Base-by-base conservation (phyloP, 2,797 vertebrate species). In the Crocodylus rhombifer region DNA sequence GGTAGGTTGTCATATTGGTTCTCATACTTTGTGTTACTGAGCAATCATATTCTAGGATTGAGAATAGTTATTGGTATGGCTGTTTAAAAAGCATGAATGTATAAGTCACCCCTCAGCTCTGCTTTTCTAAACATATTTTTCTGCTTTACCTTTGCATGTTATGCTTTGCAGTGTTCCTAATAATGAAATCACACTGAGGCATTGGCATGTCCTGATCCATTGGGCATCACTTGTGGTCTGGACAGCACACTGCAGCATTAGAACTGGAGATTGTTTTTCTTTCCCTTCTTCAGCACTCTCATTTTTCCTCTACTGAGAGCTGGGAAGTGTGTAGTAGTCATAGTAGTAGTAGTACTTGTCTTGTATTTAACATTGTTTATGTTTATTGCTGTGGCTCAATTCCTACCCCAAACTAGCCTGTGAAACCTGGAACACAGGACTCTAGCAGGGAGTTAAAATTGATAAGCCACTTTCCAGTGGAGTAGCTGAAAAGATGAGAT, bases 1-100 rank as follows among this genome's bases (percentile, higher is more conserved):
- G 33, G 33, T 42, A 71, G 25, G 23, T 93, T 93, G 93, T 82
- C 94, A 91, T 28, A 93, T 85, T 65, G 4, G 21, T 36, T 36
- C 33, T 42, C 42, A 25, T 91, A 89, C 92, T 90, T 84, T 95
- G 80, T 85, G 77, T 93, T 91, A 85, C 77, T 88, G 23, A 95
- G 82, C 64, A 60, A 51, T 84, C 90, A 6, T 84, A 56, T 86
- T 84, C 60, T 91, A 92, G 93, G 78, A 55, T 82, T 87, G 74
- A 77, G 90, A 93, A 21, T 94, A 92, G 84, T 79, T 83, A 77
- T 65, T 86, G 57, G 82, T 87, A 77, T 16, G 90, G 77, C 77
- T 89, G 26, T 65, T 80, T 81, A 74, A 92, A 84, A 77, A 93
- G 36, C 21, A 71, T 42, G 30, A 84, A 78, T 91, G 21, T 33